A percentile compares a stretch with the other conserved stretches of the same genome.
These are phyloP conservation scores for Atta colombica DNA, from an alignment of 1,140 invertebrate species.

Conservation along the genomic window DNA sequence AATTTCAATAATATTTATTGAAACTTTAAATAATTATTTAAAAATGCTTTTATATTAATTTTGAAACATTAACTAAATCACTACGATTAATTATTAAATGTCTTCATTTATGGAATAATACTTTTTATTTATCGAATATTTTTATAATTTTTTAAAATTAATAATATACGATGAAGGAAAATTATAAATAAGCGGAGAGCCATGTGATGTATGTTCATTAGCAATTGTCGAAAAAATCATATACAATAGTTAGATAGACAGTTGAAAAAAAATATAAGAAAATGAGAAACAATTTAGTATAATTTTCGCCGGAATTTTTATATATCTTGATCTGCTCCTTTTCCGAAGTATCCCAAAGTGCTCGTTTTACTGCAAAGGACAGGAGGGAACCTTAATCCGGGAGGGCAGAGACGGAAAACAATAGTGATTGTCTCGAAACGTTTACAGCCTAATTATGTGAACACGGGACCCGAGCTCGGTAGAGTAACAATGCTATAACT, in stretches of 20 bases:
- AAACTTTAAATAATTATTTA: not conserved
- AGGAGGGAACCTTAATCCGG: constrained; percentile 69
- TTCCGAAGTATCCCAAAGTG: constrained; percentile 23
- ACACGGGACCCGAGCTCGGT: constrained; percentile 83
- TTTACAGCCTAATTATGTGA: constrained; percentile 88
- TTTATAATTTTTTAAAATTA: not conserved
- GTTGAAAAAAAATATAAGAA: too few relatives aligned
- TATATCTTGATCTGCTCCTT: constrained; percentile 25
- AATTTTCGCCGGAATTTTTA: constrained; percentile 15
- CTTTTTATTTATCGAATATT: not conserved
- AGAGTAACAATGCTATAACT: constrained; percentile 87
- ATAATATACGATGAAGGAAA: not conserved
- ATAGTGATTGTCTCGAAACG: constrained; percentile 87
- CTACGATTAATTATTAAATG: not conserved
- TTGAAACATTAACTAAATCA: not conserved
- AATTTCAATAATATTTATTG: constrained; percentile 7
- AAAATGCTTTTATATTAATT: not conserved
- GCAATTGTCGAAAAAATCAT: not conserved
- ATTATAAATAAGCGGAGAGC: not conserved
- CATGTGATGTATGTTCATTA: not conserved
- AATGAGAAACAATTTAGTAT: not conserved
- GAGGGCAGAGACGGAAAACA: constrained; percentile 80
- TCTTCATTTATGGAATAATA: not conserved
- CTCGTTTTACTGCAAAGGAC: constrained; percentile 54
- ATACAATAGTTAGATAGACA: not conserved